These are phyloP conservation scores for Epinephelus lanceolatus DNA, from an alignment of 2,113 vertebrate species.

Conservation along the genomic window DNA sequence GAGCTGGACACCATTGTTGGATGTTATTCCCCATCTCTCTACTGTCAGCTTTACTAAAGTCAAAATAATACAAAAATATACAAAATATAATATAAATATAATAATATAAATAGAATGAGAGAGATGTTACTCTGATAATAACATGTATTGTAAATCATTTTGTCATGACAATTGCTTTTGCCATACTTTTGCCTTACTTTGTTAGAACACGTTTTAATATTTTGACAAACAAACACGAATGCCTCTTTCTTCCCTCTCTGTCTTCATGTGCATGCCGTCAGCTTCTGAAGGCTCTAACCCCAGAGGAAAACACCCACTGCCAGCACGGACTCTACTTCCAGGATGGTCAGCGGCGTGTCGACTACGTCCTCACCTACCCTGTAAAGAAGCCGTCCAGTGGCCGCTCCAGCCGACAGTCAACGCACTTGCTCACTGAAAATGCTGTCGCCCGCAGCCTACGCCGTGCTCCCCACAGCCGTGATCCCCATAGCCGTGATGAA, in stretches of 20 bases:
- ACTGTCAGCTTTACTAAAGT: not conserved
- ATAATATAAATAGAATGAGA: no score
- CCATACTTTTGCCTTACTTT: not conserved
- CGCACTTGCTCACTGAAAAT: slow-evolving; percentile 81
- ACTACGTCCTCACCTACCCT: slow-evolving; percentile 94
- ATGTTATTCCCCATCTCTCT: not conserved
- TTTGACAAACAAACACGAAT: not conserved
- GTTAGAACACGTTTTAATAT: no score
- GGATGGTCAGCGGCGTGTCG: slow-evolving; percentile 93
- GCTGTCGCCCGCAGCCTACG: slow-evolving; percentile 71
- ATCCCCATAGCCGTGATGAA: slow-evolving; percentile 1
- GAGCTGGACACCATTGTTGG: no score
- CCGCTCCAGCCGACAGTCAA: slow-evolving; percentile 72
- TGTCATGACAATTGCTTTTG: not conserved
- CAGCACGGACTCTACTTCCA: slow-evolving; percentile 93
- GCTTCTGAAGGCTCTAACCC: slow-evolving; percentile 90
- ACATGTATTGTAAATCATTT: not conserved
- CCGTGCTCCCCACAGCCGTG: slow-evolving; percentile 60
- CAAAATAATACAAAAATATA: not conserved
- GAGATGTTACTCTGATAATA: not conserved
- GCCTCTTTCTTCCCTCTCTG: slow-evolving; percentile 1
- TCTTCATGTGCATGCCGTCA: slow-evolving; percentile 60
- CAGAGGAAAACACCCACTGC: slow-evolving; percentile 88
- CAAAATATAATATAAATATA: not conserved
- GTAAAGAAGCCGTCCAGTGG: slow-evolving; percentile 88